These are phyloP conservation scores for Kuschelorhynchus macadamiae DNA, from an alignment of 2,888 invertebrate species.

Conservation along the genomic window DNA sequence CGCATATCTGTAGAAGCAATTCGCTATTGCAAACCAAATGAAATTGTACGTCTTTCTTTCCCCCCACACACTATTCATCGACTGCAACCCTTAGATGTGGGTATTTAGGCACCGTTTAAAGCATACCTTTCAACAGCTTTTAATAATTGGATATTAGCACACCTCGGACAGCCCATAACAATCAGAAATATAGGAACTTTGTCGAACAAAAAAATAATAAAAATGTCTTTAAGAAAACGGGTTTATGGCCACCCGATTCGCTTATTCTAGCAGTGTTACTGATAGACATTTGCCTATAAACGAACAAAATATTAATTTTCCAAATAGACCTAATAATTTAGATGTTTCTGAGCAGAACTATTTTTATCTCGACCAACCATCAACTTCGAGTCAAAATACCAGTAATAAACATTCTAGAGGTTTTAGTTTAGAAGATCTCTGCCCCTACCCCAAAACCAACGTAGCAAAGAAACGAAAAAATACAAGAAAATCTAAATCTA, in stretches of 20 bases:
- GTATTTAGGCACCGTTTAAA: conserved; percentile 45
- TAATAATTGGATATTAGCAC: conserved; percentile 38
- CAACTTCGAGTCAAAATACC: conserved; percentile 4
- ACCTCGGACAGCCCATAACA: conserved; percentile 34
- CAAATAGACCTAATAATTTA: too few species aligned
- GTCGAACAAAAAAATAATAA: conserved; percentile 38
- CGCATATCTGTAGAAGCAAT: conserved; percentile 38
- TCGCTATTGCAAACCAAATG: conserved; percentile 34
- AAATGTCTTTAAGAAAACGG: conserved; percentile 32
- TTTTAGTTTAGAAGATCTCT: not conserved
- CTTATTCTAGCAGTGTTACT: not conserved
- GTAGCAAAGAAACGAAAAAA: conserved; percentile 1
- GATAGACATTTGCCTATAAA: too few species aligned
- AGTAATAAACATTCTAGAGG: not conserved
- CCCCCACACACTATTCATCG: conserved; percentile 43
- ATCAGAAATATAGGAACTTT: conserved; percentile 39
- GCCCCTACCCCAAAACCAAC: conserved; percentile 13
- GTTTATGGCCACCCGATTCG: conserved; percentile 33
- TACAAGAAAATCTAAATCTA: conserved; percentile 5
- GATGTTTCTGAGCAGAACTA: conserved; percentile 13
- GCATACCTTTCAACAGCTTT: conserved; percentile 25
- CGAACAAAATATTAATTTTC: too few species aligned
- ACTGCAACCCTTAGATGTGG: conserved; percentile 45
- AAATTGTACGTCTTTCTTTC: conserved; percentile 39
- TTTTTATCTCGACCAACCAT: not conserved